Base-by-base conservation (phyloP, 2,113 vertebrate species). In the Carollia perspicillata region DNA sequence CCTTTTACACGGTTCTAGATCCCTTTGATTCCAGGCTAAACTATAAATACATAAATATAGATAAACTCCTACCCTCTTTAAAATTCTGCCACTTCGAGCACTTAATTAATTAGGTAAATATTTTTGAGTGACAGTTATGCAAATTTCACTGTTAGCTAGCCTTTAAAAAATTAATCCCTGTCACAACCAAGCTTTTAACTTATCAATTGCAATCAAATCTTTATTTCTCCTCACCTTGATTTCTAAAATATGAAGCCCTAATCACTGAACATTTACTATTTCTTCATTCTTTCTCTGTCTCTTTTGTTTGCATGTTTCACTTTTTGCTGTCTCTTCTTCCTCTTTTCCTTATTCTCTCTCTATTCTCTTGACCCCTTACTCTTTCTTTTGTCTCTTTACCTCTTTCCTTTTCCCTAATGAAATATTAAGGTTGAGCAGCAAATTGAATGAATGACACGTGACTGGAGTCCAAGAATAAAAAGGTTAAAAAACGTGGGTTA, bases 31-130 rank as follows among this genome's bases (percentile, higher is more conserved):
- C 37, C 11, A 89, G 16, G 6, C 63, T 89, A 81, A 79, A 81
- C 23, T 75, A 37, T 88, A 89, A 80, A 81, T 30, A 47, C 40
- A 63, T 51, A 72, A 87, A 80, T 75, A 44, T 9, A 71, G 63
- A 81, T 83, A 37, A 58, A 71, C 9, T 0, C 2, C 18, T 18
- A 47, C 35, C 37, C 4, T 88, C 53, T 69, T 75, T 53, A 85
- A 94, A 90, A 37, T 42, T 60, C 66, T 90, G 28, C 18, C 37
- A 77, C 60, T 94, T 83, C 86, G 66, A 97, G 37, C 28, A 44
- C 68, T 86, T 94, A 86, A 85, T 81, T 92, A 93, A 55, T 78
- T 89, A 90, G 66, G 60, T 2, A 74, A 78, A 87, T 96, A 90
- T 72, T 90, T 94, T 77, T 94, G n/a, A 97, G 60, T 75, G 53